Conservation (phyloP, 2,797 vertebrate genomes). For the Coluber constrictor region DNA sequence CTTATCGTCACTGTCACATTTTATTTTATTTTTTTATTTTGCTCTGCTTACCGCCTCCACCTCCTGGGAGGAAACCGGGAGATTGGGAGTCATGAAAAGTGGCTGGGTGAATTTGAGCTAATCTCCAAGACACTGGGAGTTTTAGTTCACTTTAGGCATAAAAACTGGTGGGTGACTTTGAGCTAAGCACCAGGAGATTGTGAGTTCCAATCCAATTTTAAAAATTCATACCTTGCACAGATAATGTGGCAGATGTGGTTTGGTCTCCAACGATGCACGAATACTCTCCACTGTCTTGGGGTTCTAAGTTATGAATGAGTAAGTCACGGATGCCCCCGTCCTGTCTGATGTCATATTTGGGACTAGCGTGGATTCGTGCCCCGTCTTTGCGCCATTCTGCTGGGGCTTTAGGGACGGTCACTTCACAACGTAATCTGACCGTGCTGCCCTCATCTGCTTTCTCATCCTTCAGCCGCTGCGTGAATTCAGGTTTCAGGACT, state of each 20-base stretch:
- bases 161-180: too few species aligned
- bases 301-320: conserved; percentile 75
- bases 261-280: conserved; percentile 83
- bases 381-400: conserved; percentile 85
- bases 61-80: too few species aligned
- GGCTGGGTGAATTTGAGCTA: too few species aligned
- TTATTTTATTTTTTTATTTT: too few species aligned
- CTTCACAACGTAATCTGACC: conserved; percentile 76
- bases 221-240: background rate
- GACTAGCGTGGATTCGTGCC: conserved; percentile 68
- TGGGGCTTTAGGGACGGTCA: conserved; percentile 70
- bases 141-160: too few species aligned
- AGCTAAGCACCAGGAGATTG: too few species aligned
- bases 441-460: conserved; percentile 73
- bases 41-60: too few species aligned
- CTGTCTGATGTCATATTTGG: conserved; percentile 83
- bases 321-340: conserved; percentile 77
- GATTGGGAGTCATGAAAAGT: too few species aligned
- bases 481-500: conserved; percentile 72
- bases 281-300: conserved; percentile 84
- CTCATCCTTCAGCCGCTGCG: conserved; percentile 73
- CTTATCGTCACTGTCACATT: too few species aligned
- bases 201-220: too few species aligned
- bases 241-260: conserved; percentile 78
- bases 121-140: too few species aligned